Base-by-base conservation (phyloP, 30 jellyfish, hydroid and myxozoan species). In the Hydractinia symbiolongicarpus region DNA sequence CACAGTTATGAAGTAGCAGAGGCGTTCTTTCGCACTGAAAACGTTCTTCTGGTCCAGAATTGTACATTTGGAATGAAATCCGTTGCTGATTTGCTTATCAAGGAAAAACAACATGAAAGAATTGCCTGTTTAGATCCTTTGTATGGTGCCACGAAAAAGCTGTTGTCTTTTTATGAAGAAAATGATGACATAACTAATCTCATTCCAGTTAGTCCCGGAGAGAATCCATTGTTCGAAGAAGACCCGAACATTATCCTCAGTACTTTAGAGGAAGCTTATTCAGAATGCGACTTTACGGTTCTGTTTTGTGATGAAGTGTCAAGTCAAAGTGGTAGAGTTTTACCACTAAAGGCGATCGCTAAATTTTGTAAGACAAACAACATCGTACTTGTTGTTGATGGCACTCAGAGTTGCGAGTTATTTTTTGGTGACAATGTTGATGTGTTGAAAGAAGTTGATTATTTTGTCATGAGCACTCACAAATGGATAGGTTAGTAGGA, bases 391-490 rank as follows among this genome's bases (percentile, higher is more conserved):
- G 85, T 77, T 16, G 85, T 77, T 55, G 85, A 77, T 50, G 85
- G 85, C 11, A 77, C 85, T 5, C 85, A 77, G 55, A 52, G 85
- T 14, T 77, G 85, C 60, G 62, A 77, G 55, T 61, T 77, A 5
- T 66, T 77, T 53, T 77, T 77, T 14, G 85, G 76, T 30, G 30
- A 60, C 60, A 77, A 77, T 50, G 60, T 17, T 9, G 4, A 61
- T 20, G 85, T 77, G 19, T 66, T 77, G 61, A 15, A 77, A 49
- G 17, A 30, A 17, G 55, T 77, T 30, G 85, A 77, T 61, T 77
- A 77, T 61, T 77, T 77, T 4, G 85, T 77, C 7, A 77, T 77
- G 85, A 77, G 85, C 82, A 77, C 79, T 44, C 85, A 77, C 55
- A 77, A 77, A 49, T 77, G 85, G 85, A 20, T 77, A 5, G 78